Evolutionary conservation across 2,113 vertebrate genomes (phyloP), one percentile per base, ranked within the genome.

Genomic region (Chloropsis cyanopogon): DNA sequence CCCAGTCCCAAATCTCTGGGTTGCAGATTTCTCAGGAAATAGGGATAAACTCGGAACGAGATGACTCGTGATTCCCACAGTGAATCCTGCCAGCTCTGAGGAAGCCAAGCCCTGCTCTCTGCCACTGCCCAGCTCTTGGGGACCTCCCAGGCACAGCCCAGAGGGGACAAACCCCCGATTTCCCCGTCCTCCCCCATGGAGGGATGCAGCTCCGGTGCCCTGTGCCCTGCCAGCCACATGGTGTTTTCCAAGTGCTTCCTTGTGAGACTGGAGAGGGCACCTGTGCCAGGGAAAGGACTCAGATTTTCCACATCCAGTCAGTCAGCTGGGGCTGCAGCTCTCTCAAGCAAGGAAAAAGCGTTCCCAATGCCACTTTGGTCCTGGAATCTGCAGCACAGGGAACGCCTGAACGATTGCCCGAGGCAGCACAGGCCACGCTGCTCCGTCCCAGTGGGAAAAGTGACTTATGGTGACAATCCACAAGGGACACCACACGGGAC

Each of bases 41-140:
- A 1, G 56, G 73, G 37, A 69, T 10, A 4, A 63, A 79, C 17
- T 80, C 0, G 1, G 24, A 64, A 77, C 0, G 2, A 82, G 69
- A 24, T 44, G 69, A 72, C 7, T 73, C 3, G 3, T 1, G 11
- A 41, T 17, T 28, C 25, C 50, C 59, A 15, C 31, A 1, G 2
- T 0, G 42, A 63, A 63, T 46, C 4, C 1, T 14, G 20, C 29
- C 2, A 0, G 68, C 88, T 65, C 78, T 0, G 1, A 42, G 69
- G 52, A 46, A 46, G 29, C 86, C 71, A 3, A 35, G 11, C 1
- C 3, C 44, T 21, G 24, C 31, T 53, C 70, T 44, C 50, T 15
- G 37, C 35, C 80, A 4, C 14, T 24, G 75, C 41, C 59, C 84
- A 64, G 44, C 77, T n/a, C 69, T 24, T 1, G 1, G 35, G 47